Conservation (phyloP, 2,888 invertebrate species). For the Drosophila rubida region DNA sequence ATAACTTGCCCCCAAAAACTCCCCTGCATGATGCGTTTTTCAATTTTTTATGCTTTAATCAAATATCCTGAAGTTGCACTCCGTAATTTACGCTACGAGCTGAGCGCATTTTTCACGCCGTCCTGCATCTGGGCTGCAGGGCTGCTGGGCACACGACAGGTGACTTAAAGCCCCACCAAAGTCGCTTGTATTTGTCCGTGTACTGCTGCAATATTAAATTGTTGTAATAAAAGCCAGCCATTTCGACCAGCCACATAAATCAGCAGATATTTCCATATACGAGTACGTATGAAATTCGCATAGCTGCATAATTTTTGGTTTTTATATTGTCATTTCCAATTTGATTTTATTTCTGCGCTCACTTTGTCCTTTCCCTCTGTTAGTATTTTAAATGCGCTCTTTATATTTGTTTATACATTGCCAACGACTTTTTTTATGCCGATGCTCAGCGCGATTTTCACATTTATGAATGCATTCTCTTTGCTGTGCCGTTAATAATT, state of each 20-base stretch:
- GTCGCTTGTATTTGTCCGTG: no score
- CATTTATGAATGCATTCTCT: slow-evolving; percentile 22
- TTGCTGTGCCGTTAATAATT: slow-evolving; percentile 36
- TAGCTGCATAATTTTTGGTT: slow-evolving; percentile 33
- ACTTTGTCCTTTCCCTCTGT: slow-evolving; percentile 10
- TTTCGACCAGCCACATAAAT: slow-evolving; percentile 59
- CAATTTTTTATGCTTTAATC: slow-evolving; percentile 68
- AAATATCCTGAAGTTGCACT: slow-evolving; percentile 54
- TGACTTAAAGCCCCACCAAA: slow-evolving; percentile 19
- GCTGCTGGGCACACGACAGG: background rate
- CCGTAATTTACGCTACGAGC: slow-evolving; percentile 48
- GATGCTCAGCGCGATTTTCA: slow-evolving; percentile 25
- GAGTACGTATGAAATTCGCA: slow-evolving; percentile 19
- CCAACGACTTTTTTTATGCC: slow-evolving; percentile 26
- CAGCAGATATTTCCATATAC: slow-evolving; percentile 52
- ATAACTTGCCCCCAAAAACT: slow-evolving; percentile 58
- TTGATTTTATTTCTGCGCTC: slow-evolving; percentile 13
- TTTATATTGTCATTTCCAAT: slow-evolving; percentile 23
- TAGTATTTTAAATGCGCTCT: slow-evolving; percentile 42
- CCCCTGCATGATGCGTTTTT: slow-evolving; percentile 39
- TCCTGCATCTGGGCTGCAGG: slow-evolving; percentile 10
- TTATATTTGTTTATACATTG: slow-evolving; percentile 57
- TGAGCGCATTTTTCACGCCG: slow-evolving; percentile 44
- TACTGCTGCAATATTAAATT: slow-evolving; percentile 45
- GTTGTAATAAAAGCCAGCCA: slow-evolving; percentile 50